phyloP scores from a whole-genome alignment of 2,797 vertebrate genomes.

The Anomalospiza imberbis region DNA sequence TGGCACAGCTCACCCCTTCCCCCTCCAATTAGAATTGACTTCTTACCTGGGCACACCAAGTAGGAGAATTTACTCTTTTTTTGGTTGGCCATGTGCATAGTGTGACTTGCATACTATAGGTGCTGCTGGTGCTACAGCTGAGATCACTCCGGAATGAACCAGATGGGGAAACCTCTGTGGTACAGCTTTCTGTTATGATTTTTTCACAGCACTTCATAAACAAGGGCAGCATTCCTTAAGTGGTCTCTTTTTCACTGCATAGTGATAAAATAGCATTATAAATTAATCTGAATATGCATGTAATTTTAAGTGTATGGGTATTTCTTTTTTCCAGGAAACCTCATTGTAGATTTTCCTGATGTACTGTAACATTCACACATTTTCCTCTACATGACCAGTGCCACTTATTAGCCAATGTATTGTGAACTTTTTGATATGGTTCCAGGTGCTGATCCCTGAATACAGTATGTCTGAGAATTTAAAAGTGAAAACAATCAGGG shows the following conservation, averaged over 20 bases:
- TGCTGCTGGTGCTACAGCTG: background rate
- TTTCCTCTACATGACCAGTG: background rate
- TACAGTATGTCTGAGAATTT: background rate
- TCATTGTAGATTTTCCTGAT: background rate
- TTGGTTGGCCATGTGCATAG: rapidly evolving
- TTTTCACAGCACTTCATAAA: background rate
- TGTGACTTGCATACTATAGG: background rate
- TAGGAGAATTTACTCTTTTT: background rate
- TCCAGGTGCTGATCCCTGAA: background rate
- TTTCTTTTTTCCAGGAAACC: background rate
- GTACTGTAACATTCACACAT: background rate
- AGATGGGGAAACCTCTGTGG: background rate
- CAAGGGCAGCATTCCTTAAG: background rate
- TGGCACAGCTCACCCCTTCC: background rate
- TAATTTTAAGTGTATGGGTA: background rate
- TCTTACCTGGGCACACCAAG: background rate
- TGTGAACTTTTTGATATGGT: background rate
- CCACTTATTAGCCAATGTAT: background rate
- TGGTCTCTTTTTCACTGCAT: background rate
- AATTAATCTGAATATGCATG: background rate
- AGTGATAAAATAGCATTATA: background rate
- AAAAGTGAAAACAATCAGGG: background rate
- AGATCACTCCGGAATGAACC: background rate
- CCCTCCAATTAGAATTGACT: background rate
- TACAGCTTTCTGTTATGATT: background rate